Evolutionary conservation across 2,113 vertebrate genomes (phyloP).

Genomic region (Podarcis raffonei): DNA sequence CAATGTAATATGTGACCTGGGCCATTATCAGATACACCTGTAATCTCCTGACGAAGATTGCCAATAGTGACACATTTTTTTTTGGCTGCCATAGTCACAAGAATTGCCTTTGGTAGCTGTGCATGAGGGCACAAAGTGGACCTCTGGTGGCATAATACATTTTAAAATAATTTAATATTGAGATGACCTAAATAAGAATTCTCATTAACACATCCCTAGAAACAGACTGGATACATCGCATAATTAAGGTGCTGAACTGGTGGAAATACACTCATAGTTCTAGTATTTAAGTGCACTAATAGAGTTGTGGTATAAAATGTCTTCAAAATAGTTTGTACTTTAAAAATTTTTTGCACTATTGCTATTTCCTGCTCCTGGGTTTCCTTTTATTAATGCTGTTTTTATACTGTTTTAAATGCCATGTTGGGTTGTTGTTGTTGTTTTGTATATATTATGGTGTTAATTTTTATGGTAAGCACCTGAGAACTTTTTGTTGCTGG

Average conservation of each 20-base stretch:
- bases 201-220: neutral
- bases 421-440: neutral
- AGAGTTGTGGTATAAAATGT: slow-evolving; percentile 19
- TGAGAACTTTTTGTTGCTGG: neutral
- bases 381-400: neutral
- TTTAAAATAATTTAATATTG: neutral
- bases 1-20: neutral
- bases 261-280: neutral
- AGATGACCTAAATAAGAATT: neutral
- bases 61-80: neutral
- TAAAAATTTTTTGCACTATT: no score
- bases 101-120: neutral
- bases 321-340: neutral
- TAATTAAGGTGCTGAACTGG: neutral
- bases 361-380: neutral
- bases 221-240: neutral
- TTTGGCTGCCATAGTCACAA: neutral
- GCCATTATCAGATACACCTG: no score
- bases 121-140: neutral
- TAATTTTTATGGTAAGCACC: neutral
- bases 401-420: neutral
- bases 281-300: neutral
- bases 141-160: neutral
- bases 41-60: neutral
- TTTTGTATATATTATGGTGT: neutral